Percentiles rank a stretch among this genome's conserved stretches.
phyloP scores from a whole-genome alignment of 2,797 vertebrate genomes.

The Syngnathus rostellatus region DNA sequence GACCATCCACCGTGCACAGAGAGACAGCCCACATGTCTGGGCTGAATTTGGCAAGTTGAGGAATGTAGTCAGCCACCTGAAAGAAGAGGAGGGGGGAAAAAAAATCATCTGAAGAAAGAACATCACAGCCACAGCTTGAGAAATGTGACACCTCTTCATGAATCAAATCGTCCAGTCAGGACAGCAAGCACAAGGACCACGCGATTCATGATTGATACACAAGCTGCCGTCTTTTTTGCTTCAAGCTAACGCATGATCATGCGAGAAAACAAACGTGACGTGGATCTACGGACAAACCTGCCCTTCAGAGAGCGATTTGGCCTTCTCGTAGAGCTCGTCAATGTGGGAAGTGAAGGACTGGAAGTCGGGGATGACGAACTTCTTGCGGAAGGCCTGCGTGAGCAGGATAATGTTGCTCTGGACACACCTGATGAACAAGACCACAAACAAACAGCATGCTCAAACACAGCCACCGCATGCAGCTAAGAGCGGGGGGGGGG shows the following conservation, averaged over 20 bases:
- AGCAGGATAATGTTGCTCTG: slow-evolving; percentile 98
- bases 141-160: not conserved
- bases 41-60: slow-evolving; percentile 94
- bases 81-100: slow-evolving; percentile 34
- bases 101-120: not conserved
- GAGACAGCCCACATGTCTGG: slow-evolving; percentile 94
- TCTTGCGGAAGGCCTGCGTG: slow-evolving; percentile 97
- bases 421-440: slow-evolving; percentile 81
- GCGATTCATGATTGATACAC: not conserved
- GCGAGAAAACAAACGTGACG: slow-evolving; percentile 10
- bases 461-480: slow-evolving; percentile 41
- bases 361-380: slow-evolving; percentile 99
- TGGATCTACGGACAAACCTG: slow-evolving; percentile 71
- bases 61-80: slow-evolving; percentile 98
- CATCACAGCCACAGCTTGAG: not conserved
- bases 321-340: slow-evolving; percentile 86
- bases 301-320: slow-evolving; percentile 85
- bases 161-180: not conserved
- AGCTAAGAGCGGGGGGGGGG: not conserved
- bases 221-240: not conserved
- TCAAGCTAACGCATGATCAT: not conserved
- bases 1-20: slow-evolving; percentile 94
- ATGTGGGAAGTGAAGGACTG: slow-evolving; percentile 92
- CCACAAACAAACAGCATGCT: slow-evolving; percentile 49
- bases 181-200: not conserved